Evolutionary conservation across 2,888 invertebrate species (phyloP), one percentile per base, ranked within the genome.

Genomic region (Neria commutata): DNA sequence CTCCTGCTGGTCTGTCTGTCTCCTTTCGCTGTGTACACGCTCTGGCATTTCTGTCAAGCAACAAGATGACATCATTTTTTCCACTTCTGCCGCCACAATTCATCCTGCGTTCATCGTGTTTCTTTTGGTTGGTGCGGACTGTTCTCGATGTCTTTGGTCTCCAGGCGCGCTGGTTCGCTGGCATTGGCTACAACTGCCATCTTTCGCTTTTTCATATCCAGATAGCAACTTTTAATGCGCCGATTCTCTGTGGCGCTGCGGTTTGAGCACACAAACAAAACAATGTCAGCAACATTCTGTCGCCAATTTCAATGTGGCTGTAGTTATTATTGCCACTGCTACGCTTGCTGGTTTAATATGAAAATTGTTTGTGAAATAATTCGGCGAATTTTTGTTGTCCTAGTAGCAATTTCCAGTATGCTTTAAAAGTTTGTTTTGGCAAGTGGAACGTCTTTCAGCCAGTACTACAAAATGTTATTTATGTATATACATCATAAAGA

Each of bases 201-300:
- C 42, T 42, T 42, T 42, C n/a, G 21, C 17, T 17, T 17, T 42
- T 42, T 42, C 42, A 19, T 19, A 42, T 42, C 42, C n/a, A 14
- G 37, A 37, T 37, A n/a, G 37, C 6, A 37, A 37, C 19, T 42
- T 42, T 42, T n/a, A n/a, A n/a, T n/a, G n/a, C n/a, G n/a, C n/a
- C 42, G 19, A 19, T 21, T 17, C 42, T 6, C 6, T 37, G 37
- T n/a, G 8, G 4, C n/a, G 11, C 8, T 37, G n/a, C 37, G n/a
- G 37, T 49, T 29, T 49, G 49, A 49, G 16, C 16, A 37, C 6
- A 14, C 37, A 29, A 50, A 21, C 50, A 34, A 33, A 50, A 50
- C 50, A 50, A 34, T 50, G 50, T 50, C 50, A 50, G 17, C 50
- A 34, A 34, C 50, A 50, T 34, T 21, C 50, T 50, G 50, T 50